Percentiles rank a stretch among this genome's conserved stretches.
Evolutionary conservation across 1,140 invertebrate genomes (phyloP).

Genomic region (Nasonia vitripennis): DNA sequence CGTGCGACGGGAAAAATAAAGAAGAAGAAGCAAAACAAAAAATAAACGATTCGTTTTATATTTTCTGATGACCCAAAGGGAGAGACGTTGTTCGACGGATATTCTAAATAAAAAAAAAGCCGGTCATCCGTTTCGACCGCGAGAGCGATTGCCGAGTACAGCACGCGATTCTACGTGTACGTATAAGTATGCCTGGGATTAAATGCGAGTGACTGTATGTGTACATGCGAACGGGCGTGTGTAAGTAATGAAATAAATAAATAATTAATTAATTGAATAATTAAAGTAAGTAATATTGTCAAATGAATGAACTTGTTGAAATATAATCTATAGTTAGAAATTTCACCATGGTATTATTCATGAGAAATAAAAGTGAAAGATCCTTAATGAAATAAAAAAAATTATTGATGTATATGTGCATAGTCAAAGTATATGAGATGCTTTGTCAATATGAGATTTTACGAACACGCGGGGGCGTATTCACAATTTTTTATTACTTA

Average conservation of each 20-base stretch:
- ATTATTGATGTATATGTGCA: slow-evolving; percentile 33
- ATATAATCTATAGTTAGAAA: slow-evolving; percentile 53
- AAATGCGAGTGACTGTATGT: slow-evolving; percentile 24
- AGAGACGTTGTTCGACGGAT: slow-evolving; percentile 24
- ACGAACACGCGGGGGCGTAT: background rate
- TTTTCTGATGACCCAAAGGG: slow-evolving; percentile 30
- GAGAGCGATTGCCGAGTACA: slow-evolving; percentile 34
- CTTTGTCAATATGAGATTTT: slow-evolving; percentile 38
- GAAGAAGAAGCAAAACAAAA: background rate
- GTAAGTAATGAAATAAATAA: slow-evolving; percentile 49
- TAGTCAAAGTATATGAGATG: slow-evolving; percentile 30
- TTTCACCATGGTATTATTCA: slow-evolving; percentile 48
- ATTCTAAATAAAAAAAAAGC: slow-evolving; percentile 40
- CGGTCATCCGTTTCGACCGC: slow-evolving; percentile 47
- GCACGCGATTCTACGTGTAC: slow-evolving; percentile 27
- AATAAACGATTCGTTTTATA: slow-evolving; percentile 39
- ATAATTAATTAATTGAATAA: slow-evolving; percentile 47
- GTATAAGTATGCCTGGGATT: slow-evolving; percentile 36
- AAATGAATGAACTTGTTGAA: slow-evolving; percentile 53
- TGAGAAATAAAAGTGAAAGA: slow-evolving; percentile 31
- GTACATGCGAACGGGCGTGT: background rate
- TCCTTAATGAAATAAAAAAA: slow-evolving; percentile 33
- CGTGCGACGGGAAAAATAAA: background rate
- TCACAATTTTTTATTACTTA: slow-evolving; percentile 24
- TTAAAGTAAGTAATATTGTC: slow-evolving; percentile 50